phyloP scores from a whole-genome alignment of 1,140 invertebrate genomes.

The Neotoxoptera formosana region DNA sequence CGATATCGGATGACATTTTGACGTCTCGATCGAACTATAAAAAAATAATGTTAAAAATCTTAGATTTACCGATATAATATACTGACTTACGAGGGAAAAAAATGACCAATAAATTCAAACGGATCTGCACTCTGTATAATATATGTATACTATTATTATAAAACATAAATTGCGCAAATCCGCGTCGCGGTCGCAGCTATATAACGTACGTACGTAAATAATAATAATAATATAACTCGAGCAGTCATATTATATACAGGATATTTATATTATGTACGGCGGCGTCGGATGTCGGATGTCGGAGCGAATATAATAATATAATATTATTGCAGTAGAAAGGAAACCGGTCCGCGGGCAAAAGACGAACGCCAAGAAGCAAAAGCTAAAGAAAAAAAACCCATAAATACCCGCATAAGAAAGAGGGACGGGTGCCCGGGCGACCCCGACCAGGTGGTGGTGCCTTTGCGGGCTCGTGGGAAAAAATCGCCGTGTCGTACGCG shows the following conservation, averaged over 20 bases:
- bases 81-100: no score
- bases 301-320: neutral
- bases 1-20: neutral
- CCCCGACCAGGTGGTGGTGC: conserved; percentile 37
- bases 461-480: conserved; percentile 51
- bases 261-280: neutral
- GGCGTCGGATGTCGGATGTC: no score
- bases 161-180: no score
- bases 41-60: no score
- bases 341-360: conserved; percentile 54
- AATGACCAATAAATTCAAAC: no score
- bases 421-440: neutral
- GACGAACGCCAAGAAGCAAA: conserved; percentile 57
- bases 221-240: neutral
- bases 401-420: conserved; percentile 9
- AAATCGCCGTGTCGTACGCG: neutral
- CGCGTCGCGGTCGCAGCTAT: no score
- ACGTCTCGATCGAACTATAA: no score
- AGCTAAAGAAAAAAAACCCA: conserved; percentile 24
- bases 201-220: no score
- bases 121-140: no score
- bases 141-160: no score
- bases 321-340: neutral
- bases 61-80: no score
- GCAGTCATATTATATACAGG: neutral